Percentiles rank a stretch among this genome's conserved stretches.
These are phyloP conservation scores for Yasuhikotakia modesta DNA, from an alignment of 2,797 vertebrate species.

Conservation along the genomic window DNA sequence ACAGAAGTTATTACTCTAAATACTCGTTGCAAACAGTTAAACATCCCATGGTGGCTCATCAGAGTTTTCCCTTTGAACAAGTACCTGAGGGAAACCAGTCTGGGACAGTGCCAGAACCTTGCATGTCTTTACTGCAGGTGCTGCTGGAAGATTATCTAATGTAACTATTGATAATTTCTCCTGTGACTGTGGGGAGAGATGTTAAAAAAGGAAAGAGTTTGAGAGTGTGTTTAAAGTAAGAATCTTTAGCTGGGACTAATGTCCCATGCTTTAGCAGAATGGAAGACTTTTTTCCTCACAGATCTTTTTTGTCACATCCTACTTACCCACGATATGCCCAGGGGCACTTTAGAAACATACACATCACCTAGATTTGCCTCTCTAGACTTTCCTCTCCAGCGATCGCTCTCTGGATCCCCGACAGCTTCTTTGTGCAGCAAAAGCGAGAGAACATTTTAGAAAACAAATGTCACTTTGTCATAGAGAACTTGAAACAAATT, in stretches of 20 bases:
- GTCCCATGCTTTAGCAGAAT: constrained; percentile 88
- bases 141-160: constrained; percentile 91
- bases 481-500: constrained; percentile 72
- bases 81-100: constrained; percentile 89
- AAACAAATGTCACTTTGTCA: constrained; percentile 81
- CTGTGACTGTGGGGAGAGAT: constrained; percentile 82
- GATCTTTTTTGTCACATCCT: constrained; percentile 86
- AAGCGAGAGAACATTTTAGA: constrained; percentile 78
- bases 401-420: constrained; percentile 68
- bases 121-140: constrained; percentile 88
- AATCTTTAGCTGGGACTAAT: constrained; percentile 98
- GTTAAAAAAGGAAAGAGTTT: constrained; percentile 69
- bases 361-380: constrained; percentile 82
- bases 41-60: constrained; percentile 92
- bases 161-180: constrained; percentile 92
- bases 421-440: constrained; percentile 76
- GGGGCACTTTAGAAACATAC: constrained; percentile 80
- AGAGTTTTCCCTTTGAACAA: constrained; percentile 92
- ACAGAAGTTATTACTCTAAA: constrained; percentile 88
- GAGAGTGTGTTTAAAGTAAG: constrained; percentile 91
- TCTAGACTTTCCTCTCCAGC: constrained; percentile 71
- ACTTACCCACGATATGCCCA: constrained; percentile 82
- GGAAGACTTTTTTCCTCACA: constrained; percentile 80
- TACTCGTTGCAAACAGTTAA: constrained; percentile 97
- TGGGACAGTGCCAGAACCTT: constrained; percentile 92